Percentiles rank a stretch among this genome's conserved stretches.
These are phyloP conservation scores for Triplophysa rosa DNA, from an alignment of 2,113 vertebrate species.

Conservation along the genomic window DNA sequence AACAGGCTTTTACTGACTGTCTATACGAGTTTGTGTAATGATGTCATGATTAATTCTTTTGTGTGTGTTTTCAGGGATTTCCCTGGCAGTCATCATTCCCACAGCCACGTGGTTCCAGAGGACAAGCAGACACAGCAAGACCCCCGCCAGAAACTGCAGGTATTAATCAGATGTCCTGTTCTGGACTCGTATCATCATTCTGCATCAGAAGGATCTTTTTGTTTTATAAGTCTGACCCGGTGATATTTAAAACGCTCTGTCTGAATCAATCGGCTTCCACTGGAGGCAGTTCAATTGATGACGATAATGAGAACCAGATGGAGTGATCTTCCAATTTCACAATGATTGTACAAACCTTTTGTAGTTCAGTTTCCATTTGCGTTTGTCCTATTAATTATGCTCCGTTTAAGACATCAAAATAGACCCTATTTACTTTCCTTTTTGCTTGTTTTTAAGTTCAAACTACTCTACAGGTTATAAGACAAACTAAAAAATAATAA, in stretches of 20 bases:
- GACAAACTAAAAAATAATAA: too few species aligned
- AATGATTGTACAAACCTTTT: conserved; percentile 7
- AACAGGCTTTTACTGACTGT: conserved; percentile 2
- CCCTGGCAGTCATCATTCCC: conserved; percentile 86
- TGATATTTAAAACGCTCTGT: neutral
- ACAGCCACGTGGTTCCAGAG: conserved; percentile 76
- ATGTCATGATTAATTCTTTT: conserved; percentile 4
- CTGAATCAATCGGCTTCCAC: conserved; percentile 2
- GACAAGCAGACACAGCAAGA: conserved; percentile 76
- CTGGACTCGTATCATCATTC: neutral
- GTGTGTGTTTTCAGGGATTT: conserved; percentile 73
- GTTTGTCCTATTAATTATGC: neutral
- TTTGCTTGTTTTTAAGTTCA: too few species aligned
- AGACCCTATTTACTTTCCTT: too few species aligned
- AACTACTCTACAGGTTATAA: too few species aligned
- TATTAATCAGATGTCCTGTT: conserved; percentile 53
- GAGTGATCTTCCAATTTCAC: neutral
- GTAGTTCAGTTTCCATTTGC: conserved; percentile 5
- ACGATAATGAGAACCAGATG: neutral
- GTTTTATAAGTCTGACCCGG: neutral
- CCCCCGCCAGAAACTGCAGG: conserved; percentile 83
- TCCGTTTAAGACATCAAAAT: too few species aligned
- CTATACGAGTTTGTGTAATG: neutral
- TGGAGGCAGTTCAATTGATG: conserved; percentile 23
- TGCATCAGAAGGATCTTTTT: neutral